These are phyloP conservation scores for Crax fasciolata DNA, from an alignment of 2,797 vertebrate species.

Conservation along the genomic window DNA sequence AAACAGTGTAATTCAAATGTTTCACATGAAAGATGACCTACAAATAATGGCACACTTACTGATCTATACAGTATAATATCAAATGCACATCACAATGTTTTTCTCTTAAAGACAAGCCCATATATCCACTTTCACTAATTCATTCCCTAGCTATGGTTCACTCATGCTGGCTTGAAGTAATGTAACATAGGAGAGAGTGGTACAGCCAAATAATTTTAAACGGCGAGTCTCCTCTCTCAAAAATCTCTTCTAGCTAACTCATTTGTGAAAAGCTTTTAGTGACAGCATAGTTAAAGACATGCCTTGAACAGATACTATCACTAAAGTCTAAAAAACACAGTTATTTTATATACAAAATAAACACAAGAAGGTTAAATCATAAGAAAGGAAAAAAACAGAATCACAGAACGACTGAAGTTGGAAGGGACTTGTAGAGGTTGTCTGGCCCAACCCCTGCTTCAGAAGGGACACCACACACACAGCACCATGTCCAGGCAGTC, in stretches of 20 bases:
- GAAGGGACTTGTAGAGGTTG: background rate
- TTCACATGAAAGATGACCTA: background rate
- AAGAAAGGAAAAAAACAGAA: background rate
- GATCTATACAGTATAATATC: rapidly evolving
- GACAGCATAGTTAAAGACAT: background rate
- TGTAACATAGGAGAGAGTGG: background rate
- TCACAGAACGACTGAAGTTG: background rate
- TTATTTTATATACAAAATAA: background rate
- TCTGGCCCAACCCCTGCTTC: background rate
- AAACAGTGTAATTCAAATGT: background rate
- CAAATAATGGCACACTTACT: background rate
- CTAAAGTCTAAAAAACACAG: background rate
- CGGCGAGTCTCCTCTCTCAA: background rate
- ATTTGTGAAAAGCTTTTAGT: background rate
- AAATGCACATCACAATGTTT: background rate
- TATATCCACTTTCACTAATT: background rate
- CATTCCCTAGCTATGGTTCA: background rate
- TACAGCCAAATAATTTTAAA: background rate
- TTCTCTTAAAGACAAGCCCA: background rate
- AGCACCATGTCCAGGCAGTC: background rate
- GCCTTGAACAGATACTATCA: background rate
- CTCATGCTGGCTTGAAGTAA: background rate
- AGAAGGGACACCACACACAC: background rate
- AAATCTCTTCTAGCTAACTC: background rate
- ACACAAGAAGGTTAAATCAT: background rate